Evolutionary conservation across 2,113 vertebrate species (phyloP).

Genomic region (Notothenia rossii): DNA sequence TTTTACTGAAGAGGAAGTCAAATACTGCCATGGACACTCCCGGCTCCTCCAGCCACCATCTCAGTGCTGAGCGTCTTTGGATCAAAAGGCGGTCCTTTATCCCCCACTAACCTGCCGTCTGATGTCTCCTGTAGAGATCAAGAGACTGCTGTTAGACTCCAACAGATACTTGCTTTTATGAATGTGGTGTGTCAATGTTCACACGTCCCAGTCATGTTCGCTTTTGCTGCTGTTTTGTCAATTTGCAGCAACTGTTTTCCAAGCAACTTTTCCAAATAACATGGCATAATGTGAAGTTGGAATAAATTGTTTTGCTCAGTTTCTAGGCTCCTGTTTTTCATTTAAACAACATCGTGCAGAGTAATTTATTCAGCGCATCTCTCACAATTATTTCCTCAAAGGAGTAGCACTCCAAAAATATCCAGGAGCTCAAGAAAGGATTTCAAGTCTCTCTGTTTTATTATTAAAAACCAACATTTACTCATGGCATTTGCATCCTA

Average conservation of each 20-base stretch:
- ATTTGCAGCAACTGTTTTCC: background rate
- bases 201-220: conserved; percentile 6
- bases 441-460: conserved; percentile 73
- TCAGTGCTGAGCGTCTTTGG: conserved; percentile 44
- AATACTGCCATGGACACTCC: conserved; percentile 42
- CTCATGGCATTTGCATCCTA: conserved; percentile 75
- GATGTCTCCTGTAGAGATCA: conserved; percentile 72
- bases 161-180: conserved; percentile 51
- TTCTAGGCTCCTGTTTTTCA: conserved; percentile 8
- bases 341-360: conserved; percentile 34
- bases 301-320: conserved; percentile 32
- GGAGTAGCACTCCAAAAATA: conserved; percentile 70
- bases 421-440: conserved; percentile 64
- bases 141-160: conserved; percentile 62
- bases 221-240: background rate
- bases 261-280: background rate
- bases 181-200: conserved; percentile 31
- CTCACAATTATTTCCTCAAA: conserved; percentile 70
- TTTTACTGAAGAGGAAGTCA: conserved; percentile 63
- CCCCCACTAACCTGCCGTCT: conserved; percentile 51
- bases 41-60: conserved; percentile 46
- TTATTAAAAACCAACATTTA: conserved; percentile 80
- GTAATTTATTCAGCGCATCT: conserved; percentile 67
- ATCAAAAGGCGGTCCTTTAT: conserved; percentile 72
- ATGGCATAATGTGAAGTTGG: background rate